Base-by-base conservation (phyloP, 1,140 invertebrate genomes). In the Chelonus insularis region DNA sequence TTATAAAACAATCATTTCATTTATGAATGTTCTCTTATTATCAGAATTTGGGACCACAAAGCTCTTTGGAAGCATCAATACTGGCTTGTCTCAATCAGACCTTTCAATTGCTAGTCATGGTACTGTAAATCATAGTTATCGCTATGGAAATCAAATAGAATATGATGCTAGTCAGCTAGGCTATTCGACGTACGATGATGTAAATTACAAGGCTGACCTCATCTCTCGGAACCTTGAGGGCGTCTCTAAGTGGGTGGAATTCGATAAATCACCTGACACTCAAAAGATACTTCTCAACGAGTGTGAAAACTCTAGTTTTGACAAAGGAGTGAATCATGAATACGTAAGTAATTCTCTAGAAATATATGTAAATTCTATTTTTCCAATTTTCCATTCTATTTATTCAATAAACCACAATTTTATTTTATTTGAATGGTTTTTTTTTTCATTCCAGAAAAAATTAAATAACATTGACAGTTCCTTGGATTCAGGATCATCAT, bases 41-140 rank as follows among this genome's bases (percentile, higher is more conserved):
- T 7, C 16, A 81, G 79, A 70, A 58, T 77, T 79, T 64, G 70
- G 73, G 52, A 77, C 77, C 34, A 69, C 74, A 41, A 80, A 74
- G 64, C 62, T 78, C 7, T 80, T 78, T 54, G 79, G 84, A 0
- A 77, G 82, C 57, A 84, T 84, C 4, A 88, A 87, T 58, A 90
- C 89, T 0, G 90, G 90, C 1, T 78, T 92, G 3, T 89, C 89
- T 7, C 89, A 91, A 68, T 91, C 89, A 1, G 89, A 90, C 67
- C 80, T 90, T 0, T 91, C 89, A 57, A 84, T 90, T 67, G 88
- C 87, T 3, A 89, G 88, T 4, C 84, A 85, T 23, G 85, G 81
- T 7, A 88, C 87, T 12, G 85, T 85, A 37, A 89, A 89, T 73
- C 86, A 86, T 8, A 88, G 87, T 63, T 92, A 91, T 69, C 84